Base-by-base conservation (phyloP, 2,888 invertebrate species). In the Belgica antarctica region DNA sequence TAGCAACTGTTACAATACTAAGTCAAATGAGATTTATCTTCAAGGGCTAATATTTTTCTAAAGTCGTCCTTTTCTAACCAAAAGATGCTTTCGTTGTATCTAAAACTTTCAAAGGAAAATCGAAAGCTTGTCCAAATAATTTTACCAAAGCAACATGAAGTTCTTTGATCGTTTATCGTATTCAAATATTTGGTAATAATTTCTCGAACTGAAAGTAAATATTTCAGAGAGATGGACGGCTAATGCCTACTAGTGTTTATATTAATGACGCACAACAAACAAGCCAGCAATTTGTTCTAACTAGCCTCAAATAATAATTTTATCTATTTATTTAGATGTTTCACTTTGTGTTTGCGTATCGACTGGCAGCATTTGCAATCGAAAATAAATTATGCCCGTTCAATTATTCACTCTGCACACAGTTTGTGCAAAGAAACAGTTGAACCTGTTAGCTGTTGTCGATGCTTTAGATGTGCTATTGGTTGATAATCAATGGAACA, bases 331-430 rank as follows among this genome's bases (percentile, higher is more conserved):
- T 52, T 19, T 52, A 52, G 52, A 52, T 17, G 22, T 52, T 52
- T 52, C 17, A 22, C 52, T 52, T 52, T 22, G 4, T 52, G 17
- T 52, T 22, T 52, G 22, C 12, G 17, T n/a, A n/a, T n/a, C 5
- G 41, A n/a, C 34, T 34, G 10, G 8, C 41, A 57, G 12, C 57
- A 57, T 10, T 61, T 61, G 5, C 61, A 61, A 10, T 27, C 24
- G 61, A 61, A 61, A 61, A 27, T 61, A 61, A 61, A 61, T 61
- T 5, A 27, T 61, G 24, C n/a, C 15, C 19, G n/a, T 27, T 61
- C 61, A 28, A 24, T 61, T 22, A 61, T 61, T 61, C 61, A 61
- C 61, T 61, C 27, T 27, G 27, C 61, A 10, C 19, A 57, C 7
- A 5, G 47, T 47, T 8, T 31, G 12, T 31, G 12, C n/a, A n/a